Evolutionary conservation across 2,888 invertebrate genomes (phyloP).

Genomic region (Selenia dentaria): DNA sequence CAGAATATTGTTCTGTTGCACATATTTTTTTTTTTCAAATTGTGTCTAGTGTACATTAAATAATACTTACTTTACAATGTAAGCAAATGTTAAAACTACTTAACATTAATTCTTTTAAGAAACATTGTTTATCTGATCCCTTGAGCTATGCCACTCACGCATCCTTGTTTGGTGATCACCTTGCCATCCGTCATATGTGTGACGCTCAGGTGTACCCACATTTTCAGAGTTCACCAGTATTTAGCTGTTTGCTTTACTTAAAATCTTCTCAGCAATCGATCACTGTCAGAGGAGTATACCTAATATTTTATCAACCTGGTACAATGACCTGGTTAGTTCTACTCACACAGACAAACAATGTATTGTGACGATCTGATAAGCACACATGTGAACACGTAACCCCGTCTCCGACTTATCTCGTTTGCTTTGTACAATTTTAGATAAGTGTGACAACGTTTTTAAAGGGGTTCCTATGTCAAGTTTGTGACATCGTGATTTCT

Average conservation of each 20-base stretch:
- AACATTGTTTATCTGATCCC: not conserved
- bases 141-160: not conserved
- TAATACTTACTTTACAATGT: too few relatives aligned
- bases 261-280: conserved; percentile 76
- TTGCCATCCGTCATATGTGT: conserved; percentile 58
- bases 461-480: conserved; percentile 3
- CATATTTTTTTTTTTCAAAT: too few relatives aligned
- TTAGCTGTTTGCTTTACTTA: conserved; percentile 71
- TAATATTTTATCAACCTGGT: conserved; percentile 64
- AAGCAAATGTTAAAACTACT: too few relatives aligned
- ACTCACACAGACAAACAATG: conserved; percentile 53
- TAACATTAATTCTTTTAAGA: too few relatives aligned
- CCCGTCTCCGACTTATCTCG: conserved; percentile 60
- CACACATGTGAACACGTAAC: conserved; percentile 41
- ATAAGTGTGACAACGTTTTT: conserved; percentile 30
- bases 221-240: conserved; percentile 59
- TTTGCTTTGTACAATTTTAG: conserved; percentile 61
- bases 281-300: conserved; percentile 70
- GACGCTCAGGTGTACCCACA: conserved; percentile 63
- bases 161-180: conserved; percentile 23
- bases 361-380: conserved; percentile 62
- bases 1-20: too few relatives aligned
- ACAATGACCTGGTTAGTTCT: conserved; percentile 73
- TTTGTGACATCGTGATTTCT: conserved; percentile 5
- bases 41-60: too few relatives aligned